Evolutionary conservation across 2,888 invertebrate genomes (phyloP).

Genomic region (Tiliacea aurago): DNA sequence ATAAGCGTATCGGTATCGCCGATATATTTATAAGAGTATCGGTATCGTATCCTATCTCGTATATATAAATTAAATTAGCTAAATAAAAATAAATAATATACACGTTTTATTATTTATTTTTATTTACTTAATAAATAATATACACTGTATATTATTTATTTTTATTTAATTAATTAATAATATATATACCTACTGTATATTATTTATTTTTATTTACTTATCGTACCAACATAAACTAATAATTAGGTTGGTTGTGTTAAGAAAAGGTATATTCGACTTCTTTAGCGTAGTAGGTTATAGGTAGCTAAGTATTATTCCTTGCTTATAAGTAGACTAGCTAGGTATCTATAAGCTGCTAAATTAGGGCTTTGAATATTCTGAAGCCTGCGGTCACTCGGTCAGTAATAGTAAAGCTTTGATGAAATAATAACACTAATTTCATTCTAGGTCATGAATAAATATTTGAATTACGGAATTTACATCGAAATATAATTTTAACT

Average conservation of each 20-base stretch:
- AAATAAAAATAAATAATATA: too few relatives aligned
- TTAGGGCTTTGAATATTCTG: background rate
- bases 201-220: background rate
- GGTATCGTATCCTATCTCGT: too few relatives aligned
- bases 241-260: background rate
- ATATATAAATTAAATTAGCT: too few relatives aligned
- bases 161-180: too few relatives aligned
- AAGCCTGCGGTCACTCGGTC: background rate
- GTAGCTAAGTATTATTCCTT: background rate
- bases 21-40: too few relatives aligned
- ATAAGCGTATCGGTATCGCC: too few relatives aligned
- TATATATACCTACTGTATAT: too few relatives aligned
- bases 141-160: too few relatives aligned
- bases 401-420: background rate
- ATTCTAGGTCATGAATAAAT: conserved; percentile 20
- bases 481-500: background rate
- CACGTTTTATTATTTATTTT: too few relatives aligned
- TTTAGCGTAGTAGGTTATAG: background rate
- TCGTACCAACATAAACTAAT: background rate
- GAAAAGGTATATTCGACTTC: background rate
- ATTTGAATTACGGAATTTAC: background rate
- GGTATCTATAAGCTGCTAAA: background rate
- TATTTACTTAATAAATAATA: too few relatives aligned
- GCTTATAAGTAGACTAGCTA: background rate
- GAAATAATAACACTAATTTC: conserved; percentile 17